phyloP scores from a whole-genome alignment of 53 echinoderm and acorn worm genomes.

The Apostichopus leukothele region DNA sequence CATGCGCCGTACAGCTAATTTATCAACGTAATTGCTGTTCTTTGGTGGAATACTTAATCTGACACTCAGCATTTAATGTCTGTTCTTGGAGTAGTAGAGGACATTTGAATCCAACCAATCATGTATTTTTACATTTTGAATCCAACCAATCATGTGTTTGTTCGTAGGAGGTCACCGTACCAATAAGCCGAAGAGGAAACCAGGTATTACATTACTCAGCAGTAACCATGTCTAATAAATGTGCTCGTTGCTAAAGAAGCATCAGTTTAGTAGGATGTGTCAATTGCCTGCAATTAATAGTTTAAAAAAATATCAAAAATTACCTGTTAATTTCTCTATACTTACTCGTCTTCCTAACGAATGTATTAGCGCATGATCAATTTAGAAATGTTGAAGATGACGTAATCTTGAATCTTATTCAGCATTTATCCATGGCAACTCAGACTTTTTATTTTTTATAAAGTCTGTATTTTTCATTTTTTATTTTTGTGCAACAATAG shows the following conservation, averaged over 20 bases:
- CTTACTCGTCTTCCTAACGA: background rate
- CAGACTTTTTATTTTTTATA: background rate
- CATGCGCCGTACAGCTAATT: no score
- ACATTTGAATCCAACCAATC: no score
- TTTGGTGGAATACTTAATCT: no score
- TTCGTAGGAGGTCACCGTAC: background rate
- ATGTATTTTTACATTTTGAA: background rate
- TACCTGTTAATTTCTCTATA: background rate
- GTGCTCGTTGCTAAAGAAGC: background rate
- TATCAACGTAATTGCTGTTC: no score
- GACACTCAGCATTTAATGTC: no score
- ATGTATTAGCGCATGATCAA: slow-evolving; percentile 1
- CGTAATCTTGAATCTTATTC: background rate
- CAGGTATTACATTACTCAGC: background rate
- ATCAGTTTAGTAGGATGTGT: background rate
- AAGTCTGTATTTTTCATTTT: background rate
- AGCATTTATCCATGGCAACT: background rate
- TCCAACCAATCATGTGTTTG: background rate
- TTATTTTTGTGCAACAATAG: background rate
- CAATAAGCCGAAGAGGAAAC: slow-evolving; percentile 2
- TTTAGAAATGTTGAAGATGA: background rate
- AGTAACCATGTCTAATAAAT: background rate
- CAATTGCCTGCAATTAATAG: background rate
- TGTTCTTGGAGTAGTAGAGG: no score
- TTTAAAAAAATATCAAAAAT: background rate